Evolutionary conservation across 2,888 invertebrate species (phyloP).

Genomic region (Stenodera caucasica): DNA sequence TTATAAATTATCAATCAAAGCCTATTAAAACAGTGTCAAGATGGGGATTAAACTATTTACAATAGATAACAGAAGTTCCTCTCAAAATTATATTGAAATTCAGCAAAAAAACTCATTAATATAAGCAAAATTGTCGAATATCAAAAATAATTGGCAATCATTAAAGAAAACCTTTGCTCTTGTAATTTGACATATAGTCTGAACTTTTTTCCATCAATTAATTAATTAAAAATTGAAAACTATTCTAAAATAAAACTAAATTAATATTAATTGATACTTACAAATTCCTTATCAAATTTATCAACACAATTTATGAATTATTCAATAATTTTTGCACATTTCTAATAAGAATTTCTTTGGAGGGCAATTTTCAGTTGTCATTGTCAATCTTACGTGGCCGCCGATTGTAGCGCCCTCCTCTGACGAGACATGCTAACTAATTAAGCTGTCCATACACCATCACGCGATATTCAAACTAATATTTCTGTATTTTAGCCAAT

Average conservation of each 20-base stretch:
- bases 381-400: constrained; percentile 54
- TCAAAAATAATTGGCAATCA: constrained; percentile 8
- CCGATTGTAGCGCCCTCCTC: constrained; percentile 33
- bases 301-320: constrained; percentile 2
- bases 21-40: constrained; percentile 23
- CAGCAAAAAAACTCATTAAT: background rate
- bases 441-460: constrained; percentile 16
- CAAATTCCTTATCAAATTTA: constrained; percentile 1
- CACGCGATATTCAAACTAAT: background rate
- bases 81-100: too few species aligned
- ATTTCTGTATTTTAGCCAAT: too few species aligned
- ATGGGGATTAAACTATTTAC: constrained; percentile 1
- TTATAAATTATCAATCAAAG: background rate
- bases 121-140: background rate
- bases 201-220: background rate
- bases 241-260: background rate
- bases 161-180: constrained; percentile 8
- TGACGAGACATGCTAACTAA: background rate
- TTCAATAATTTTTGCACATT: constrained; percentile 13
- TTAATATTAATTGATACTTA: background rate
- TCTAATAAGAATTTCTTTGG: constrained; percentile 15
- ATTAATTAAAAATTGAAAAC: background rate
- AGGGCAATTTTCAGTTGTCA: constrained; percentile 46
- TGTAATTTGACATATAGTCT: background rate
- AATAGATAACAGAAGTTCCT: background rate